Base-by-base conservation (phyloP, 1,140 invertebrate genomes). In the Trypoxylus dichotomus region DNA sequence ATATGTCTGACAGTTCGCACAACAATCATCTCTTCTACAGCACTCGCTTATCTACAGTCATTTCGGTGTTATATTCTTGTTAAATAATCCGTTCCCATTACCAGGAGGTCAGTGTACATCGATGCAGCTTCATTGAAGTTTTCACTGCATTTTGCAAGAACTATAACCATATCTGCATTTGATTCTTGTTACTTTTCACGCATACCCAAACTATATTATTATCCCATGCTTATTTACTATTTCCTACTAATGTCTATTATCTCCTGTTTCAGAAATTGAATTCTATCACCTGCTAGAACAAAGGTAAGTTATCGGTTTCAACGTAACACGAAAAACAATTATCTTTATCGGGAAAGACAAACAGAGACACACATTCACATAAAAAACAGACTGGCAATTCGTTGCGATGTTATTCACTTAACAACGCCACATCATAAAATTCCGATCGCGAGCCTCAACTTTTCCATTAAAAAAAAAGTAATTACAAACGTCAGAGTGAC, bases 391-490 rank as follows among this genome's bases (percentile, higher is more conserved):
- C 10, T 15, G 42, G n/a, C 10, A 43, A 43, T 7, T 43, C 42
- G 42, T 43, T 15, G 10, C 42, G 15, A 11, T 15, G 42, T 8
- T 43, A 43, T 43, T 43, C 42, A 43, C 15, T 43, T 43, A 43
- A 43, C 42, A 15, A 43, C 42, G 42, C 15, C 10, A 43, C 15
- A n/a, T n/a, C n/a, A n/a, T n/a, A n/a, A n/a, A n/a, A n/a, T n/a
- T n/a, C n/a, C n/a, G n/a, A n/a, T 15, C 15, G 21, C 58, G 3
- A 60, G 21, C 21, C 7, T 24, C 58, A 24, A 60, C 58, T 60
- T 60, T 60, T 60, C 21, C 58, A 60, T 60, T 24, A 60, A 60
- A 60, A 60, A n/a, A 60, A 60, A 24, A 13, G 58, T 60, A 60
- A 60, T 60, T 60, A 60, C n/a, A 60, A 19, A 21, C 58, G 21